phyloP scores from a whole-genome alignment of 2,113 vertebrate genomes.

The Zapus hudsonius region DNA sequence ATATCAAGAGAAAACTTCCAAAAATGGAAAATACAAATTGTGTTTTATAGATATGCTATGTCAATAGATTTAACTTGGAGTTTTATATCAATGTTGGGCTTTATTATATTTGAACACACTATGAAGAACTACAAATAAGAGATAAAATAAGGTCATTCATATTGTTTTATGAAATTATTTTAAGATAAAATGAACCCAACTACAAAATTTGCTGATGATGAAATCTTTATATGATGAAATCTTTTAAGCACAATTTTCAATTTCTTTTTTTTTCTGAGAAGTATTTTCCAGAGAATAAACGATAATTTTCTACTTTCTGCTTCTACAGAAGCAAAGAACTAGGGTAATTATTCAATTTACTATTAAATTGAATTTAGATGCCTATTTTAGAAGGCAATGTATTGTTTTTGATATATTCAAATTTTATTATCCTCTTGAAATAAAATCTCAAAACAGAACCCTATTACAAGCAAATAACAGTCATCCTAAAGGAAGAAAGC shows the following conservation, averaged over 20 bases:
- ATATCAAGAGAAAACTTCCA: neutral
- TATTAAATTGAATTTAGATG: neutral
- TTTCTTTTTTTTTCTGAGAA: neutral
- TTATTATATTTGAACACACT: constrained; percentile 52
- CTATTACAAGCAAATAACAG: neutral
- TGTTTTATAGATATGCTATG: neutral
- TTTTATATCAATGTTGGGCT: neutral
- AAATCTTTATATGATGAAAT: neutral
- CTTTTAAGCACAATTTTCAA: constrained; percentile 24
- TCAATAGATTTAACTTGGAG: neutral
- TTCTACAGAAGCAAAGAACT: constrained; percentile 29
- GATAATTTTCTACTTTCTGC: constrained; percentile 38
- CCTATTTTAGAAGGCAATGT: neutral
- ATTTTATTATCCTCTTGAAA: constrained; percentile 46
- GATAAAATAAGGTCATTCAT: constrained; percentile 3
- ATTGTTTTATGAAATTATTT: constrained; percentile 51
- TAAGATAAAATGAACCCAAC: constrained; percentile 46
- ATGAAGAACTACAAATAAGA: constrained; percentile 12
- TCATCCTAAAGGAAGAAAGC: neutral
- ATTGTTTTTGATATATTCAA: constrained; percentile 6
- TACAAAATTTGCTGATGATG: constrained; percentile 57
- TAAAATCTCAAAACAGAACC: constrained; percentile 43
- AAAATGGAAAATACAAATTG: constrained; percentile 43
- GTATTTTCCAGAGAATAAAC: neutral
- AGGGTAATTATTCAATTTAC: neutral